Evolutionary conservation across 2,888 invertebrate genomes (phyloP).

Genomic region (Leucozona laternaria): DNA sequence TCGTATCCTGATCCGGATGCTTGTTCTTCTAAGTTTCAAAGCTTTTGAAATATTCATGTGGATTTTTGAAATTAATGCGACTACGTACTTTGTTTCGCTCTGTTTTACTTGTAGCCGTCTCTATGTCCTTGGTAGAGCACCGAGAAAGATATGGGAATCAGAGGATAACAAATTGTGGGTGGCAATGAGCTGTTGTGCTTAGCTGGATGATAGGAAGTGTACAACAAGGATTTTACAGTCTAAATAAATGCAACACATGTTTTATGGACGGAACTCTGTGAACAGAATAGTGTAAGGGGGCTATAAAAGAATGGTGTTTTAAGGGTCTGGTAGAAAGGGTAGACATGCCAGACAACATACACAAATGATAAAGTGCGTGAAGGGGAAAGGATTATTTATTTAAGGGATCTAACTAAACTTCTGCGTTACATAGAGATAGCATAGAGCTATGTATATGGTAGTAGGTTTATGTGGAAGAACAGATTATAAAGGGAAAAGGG

Average conservation of each 20-base stretch:
- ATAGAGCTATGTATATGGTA: neutral
- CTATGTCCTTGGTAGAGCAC: slow-evolving; percentile 6
- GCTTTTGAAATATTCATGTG: slow-evolving; percentile 63
- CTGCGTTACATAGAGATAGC: neutral
- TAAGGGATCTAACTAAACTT: slow-evolving; percentile 41
- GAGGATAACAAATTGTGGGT: slow-evolving; percentile 29
- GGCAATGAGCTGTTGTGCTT: slow-evolving; percentile 6
- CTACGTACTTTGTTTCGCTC: slow-evolving; percentile 31
- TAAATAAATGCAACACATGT: slow-evolving; percentile 67
- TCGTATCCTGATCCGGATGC: neutral
- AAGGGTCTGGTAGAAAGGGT: slow-evolving; percentile 2
- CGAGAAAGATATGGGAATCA: slow-evolving; percentile 1
- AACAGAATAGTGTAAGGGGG: neutral
- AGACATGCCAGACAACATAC: neutral
- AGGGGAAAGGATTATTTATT: slow-evolving; percentile 61
- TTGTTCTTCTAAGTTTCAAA: slow-evolving; percentile 28
- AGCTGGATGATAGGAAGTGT: slow-evolving; percentile 21
- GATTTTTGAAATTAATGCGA: slow-evolving; percentile 64
- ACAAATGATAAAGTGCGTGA: slow-evolving; percentile 54
- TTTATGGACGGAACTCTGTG: slow-evolving; percentile 25
- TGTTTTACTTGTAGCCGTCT: slow-evolving; percentile 27
- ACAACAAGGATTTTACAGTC: slow-evolving; percentile 42
- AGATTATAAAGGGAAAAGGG: slow-evolving; percentile 6
- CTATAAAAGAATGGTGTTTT: neutral
- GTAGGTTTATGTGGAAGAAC: neutral